phyloP scores from a whole-genome alignment of 2,888 invertebrate species.

The Chloroclystis v-ata region DNA sequence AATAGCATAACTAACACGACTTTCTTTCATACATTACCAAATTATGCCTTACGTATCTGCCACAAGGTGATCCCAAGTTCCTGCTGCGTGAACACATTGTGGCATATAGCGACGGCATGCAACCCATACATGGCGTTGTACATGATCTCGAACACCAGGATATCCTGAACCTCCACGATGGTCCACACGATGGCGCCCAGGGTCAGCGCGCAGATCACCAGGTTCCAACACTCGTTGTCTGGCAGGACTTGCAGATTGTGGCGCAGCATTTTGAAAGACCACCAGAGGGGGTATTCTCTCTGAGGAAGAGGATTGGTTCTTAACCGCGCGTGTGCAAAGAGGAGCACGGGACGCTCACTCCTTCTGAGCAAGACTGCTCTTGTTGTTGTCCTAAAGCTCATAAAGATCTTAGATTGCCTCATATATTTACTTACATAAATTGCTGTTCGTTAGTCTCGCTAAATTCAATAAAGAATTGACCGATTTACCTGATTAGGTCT shows the following conservation, averaged over 20 bases:
- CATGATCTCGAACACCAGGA: constrained; percentile 31
- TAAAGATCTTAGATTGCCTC: too few species aligned
- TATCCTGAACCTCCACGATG: constrained; percentile 22
- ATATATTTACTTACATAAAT: too few species aligned
- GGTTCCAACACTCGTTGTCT: constrained; percentile 49
- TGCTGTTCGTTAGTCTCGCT: too few species aligned
- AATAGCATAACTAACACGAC: too few species aligned
- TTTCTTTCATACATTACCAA: too few species aligned
- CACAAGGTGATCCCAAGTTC: constrained; percentile 21
- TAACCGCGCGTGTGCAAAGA: too few species aligned
- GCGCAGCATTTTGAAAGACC: constrained; percentile 32
- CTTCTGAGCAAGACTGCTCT: too few species aligned
- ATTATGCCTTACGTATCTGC: constrained; percentile 36
- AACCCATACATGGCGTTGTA: constrained; percentile 47
- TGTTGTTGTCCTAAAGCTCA: too few species aligned
- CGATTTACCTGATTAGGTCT: too few species aligned
- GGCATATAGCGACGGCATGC: constrained; percentile 41
- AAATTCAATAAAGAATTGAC: too few species aligned
- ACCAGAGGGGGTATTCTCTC: constrained; percentile 46
- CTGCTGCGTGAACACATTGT: constrained; percentile 29
- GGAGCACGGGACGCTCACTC: too few species aligned
- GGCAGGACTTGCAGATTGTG: constrained; percentile 39
- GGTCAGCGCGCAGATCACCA: constrained; percentile 40
- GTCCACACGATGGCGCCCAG: constrained; percentile 38
- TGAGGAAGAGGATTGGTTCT: too few species aligned